phyloP scores from a whole-genome alignment of 2,797 vertebrate species.

The Parauchenoglanis punctatus region DNA sequence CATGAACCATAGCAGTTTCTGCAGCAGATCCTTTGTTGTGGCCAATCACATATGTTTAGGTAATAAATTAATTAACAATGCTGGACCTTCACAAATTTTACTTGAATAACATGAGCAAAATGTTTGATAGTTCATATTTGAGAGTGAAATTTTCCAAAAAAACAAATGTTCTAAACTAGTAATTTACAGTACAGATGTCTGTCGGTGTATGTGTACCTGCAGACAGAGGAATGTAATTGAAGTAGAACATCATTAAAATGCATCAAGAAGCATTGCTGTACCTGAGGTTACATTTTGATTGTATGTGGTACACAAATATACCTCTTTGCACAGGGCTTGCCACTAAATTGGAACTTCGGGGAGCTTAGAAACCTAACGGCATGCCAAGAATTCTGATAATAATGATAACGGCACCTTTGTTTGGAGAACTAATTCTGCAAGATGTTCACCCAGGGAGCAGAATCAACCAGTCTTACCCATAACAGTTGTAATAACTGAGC shows the following conservation, averaged over 20 bases:
- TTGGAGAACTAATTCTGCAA: slow-evolving; percentile 53
- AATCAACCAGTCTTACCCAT: slow-evolving; percentile 41
- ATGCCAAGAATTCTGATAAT: slow-evolving; percentile 21
- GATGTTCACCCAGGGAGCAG: slow-evolving; percentile 52
- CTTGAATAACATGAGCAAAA: too few relatives aligned
- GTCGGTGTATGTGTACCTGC: background rate
- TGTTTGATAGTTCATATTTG: background rate
- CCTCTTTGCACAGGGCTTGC: background rate
- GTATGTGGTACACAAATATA: background rate
- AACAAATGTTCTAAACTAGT: background rate
- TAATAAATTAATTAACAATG: background rate
- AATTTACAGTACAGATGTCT: background rate
- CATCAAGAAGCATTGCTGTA: background rate
- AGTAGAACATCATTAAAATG: background rate
- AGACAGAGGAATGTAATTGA: background rate
- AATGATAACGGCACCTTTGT: slow-evolving; percentile 40
- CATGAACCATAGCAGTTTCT: background rate
- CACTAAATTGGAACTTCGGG: background rate
- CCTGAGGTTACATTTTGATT: background rate
- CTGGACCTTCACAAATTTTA: background rate
- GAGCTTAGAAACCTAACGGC: background rate
- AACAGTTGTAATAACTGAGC: slow-evolving; percentile 52
- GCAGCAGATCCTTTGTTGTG: background rate
- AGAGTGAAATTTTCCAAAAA: too few relatives aligned
- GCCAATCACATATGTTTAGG: background rate